These are phyloP conservation scores for Cardinalis cardinalis DNA, from an alignment of 2,113 vertebrate genomes.

Conservation along the genomic window DNA sequence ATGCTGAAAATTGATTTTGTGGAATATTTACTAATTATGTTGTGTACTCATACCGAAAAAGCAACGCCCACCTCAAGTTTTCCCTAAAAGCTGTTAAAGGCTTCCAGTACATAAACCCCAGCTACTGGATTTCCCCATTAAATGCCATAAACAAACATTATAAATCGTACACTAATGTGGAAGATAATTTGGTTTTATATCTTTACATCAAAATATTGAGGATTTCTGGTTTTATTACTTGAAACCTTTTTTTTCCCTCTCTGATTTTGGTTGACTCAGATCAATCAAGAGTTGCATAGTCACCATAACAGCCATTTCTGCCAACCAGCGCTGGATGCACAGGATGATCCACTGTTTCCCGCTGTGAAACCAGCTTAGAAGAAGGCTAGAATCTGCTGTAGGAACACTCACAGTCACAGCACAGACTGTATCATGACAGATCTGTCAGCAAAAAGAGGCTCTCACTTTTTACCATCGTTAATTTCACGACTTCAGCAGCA, in stretches of 20 bases:
- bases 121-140: background rate
- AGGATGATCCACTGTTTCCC: background rate
- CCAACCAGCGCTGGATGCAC: background rate
- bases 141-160: background rate
- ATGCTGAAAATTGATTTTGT: background rate
- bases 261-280: background rate
- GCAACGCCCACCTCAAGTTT: background rate
- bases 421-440: background rate
- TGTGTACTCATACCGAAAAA: background rate
- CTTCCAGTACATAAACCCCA: background rate
- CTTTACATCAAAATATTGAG: background rate
- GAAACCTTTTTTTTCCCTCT: background rate
- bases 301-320: background rate
- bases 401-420: background rate
- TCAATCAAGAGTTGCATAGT: background rate
- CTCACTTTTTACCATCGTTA: background rate
- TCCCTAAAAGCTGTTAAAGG: background rate
- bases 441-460: background rate
- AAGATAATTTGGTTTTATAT: background rate
- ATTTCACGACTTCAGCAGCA: background rate
- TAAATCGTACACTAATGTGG: accelerated
- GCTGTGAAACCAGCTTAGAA: background rate
- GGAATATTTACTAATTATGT: background rate
- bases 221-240: background rate
- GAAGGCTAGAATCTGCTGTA: background rate